phyloP scores from a whole-genome alignment of 2,888 invertebrate species.

The Nezara viridula region DNA sequence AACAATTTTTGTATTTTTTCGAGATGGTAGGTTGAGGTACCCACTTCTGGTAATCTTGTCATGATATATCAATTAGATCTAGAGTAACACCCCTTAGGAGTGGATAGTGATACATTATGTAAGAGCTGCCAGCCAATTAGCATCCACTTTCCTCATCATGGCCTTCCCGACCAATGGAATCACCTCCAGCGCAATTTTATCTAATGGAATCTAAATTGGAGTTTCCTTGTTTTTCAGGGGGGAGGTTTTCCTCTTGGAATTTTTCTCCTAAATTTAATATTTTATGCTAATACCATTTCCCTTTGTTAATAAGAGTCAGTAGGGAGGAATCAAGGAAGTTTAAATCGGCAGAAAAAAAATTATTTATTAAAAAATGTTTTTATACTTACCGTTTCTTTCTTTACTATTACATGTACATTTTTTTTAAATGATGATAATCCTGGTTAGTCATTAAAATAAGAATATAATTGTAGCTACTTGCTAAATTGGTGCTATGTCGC shows the following conservation, averaged over 20 bases:
- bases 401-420: too few species aligned
- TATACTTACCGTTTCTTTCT: too few species aligned
- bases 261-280: background rate
- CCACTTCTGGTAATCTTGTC: background rate
- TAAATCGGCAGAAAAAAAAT: too few species aligned
- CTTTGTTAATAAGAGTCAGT: background rate
- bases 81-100: background rate
- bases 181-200: background rate
- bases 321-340: background rate
- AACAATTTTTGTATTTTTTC: background rate
- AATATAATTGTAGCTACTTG: too few species aligned
- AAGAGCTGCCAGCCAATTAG: background rate
- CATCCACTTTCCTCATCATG: background rate
- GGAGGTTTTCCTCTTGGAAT: background rate
- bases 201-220: background rate
- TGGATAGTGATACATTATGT: background rate
- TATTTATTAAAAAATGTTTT: too few species aligned
- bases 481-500: too few species aligned
- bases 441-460: too few species aligned
- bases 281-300: background rate
- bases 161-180: background rate
- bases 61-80: background rate
- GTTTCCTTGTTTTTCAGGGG: background rate
- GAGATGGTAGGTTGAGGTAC: background rate
- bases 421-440: too few species aligned